A percentile compares a stretch with the other conserved stretches of the same genome.
phyloP scores from a whole-genome alignment of 2,797 vertebrate genomes.

The Sebastes variabilis region DNA sequence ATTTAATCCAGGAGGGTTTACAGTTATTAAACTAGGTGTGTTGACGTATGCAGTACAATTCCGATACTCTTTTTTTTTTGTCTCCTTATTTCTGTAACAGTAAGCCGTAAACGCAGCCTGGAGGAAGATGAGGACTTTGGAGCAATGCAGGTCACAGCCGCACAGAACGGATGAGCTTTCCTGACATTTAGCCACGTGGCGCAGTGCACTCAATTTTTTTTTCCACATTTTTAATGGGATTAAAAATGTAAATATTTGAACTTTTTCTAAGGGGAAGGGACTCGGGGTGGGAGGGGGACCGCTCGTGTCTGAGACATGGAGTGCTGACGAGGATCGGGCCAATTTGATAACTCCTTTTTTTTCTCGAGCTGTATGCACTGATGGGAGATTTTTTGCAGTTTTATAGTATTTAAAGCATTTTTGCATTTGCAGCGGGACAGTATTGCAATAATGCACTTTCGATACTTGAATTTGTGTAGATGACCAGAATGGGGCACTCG shows the following conservation, averaged over 20 bases:
- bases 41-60: background rate
- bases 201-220: conserved; percentile 67
- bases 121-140: conserved; percentile 97
- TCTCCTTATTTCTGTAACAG: conserved; percentile 68
- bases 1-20: background rate
- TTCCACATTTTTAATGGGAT: conserved; percentile 87
- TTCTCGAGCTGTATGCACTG: conserved; percentile 82
- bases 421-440: conserved; percentile 99
- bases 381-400: conserved; percentile 90
- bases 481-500: conserved; percentile 60
- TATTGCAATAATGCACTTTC: conserved; percentile 99
- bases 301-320: conserved; percentile 76
- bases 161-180: conserved; percentile 89
- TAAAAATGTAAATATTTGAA: conserved; percentile 87
- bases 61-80: background rate
- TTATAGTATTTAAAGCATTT: conserved; percentile 98
- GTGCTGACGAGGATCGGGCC: conserved; percentile 42
- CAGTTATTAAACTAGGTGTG: background rate
- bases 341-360: conserved; percentile 71
- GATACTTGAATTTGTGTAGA: conserved; percentile 93
- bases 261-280: conserved; percentile 76
- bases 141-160: conserved; percentile 92
- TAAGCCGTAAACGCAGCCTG: conserved; percentile 92
- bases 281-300: conserved; percentile 32
- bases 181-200: conserved; percentile 54